Evolutionary conservation across 2,797 vertebrate genomes (phyloP).

Genomic region (Mormyrops boulengeri): DNA sequence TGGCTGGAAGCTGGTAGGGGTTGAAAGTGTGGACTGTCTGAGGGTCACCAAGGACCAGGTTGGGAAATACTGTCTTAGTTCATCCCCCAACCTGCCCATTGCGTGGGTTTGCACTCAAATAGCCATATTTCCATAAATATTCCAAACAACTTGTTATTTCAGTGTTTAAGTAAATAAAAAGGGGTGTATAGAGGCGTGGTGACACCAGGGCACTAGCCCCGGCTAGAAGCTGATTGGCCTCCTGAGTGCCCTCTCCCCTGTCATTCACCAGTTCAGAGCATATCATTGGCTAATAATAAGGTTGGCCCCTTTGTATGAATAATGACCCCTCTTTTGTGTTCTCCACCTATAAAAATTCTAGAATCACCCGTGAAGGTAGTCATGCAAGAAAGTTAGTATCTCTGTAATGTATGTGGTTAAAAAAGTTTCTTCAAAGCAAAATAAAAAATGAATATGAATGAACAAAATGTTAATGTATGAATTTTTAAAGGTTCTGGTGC

Average conservation of each 20-base stretch:
- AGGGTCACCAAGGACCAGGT: not conserved
- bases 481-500: not conserved
- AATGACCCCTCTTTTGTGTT: not conserved
- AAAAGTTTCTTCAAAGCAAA: conserved; percentile 12
- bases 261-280: not conserved
- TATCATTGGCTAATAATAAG: not conserved
- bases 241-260: not conserved
- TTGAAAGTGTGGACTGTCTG: not conserved
- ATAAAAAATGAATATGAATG: conserved; percentile 1
- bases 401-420: not conserved
- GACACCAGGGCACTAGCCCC: not conserved
- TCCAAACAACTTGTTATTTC: not conserved
- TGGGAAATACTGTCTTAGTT: not conserved
- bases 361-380: not conserved
- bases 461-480: conserved; percentile 7
- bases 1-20: not conserved
- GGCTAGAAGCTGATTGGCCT: not conserved
- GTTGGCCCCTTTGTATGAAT: not conserved
- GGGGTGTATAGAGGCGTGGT: not conserved
- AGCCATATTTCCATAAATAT: not conserved
- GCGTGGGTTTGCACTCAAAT: not conserved
- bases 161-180: not conserved
- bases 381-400: not conserved
- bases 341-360: not conserved
- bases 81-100: not conserved